Evolutionary conservation across 2,797 vertebrate species (phyloP).

Genomic region (Selene dorsalis): DNA sequence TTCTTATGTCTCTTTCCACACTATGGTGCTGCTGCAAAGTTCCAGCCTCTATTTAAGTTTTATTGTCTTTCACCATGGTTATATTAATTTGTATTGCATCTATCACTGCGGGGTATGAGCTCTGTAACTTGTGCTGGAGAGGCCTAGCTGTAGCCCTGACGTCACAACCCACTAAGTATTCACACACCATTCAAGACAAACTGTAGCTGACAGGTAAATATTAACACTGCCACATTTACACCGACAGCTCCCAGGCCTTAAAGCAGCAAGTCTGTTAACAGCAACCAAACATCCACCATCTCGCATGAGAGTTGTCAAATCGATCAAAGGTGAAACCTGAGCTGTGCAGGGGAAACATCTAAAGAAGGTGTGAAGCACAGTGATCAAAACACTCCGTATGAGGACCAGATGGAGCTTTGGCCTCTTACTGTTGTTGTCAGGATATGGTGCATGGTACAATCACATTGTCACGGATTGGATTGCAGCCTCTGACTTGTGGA

Average conservation of each 20-base stretch:
- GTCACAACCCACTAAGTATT: neutral
- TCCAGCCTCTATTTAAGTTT: neutral
- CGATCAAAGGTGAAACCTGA: conserved; percentile 43
- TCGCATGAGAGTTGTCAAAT: conserved; percentile 21
- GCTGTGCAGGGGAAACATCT: conserved; percentile 2
- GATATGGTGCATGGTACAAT: neutral
- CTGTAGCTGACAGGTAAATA: conserved; percentile 5
- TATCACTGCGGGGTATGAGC: neutral
- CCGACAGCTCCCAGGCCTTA: conserved; percentile 36
- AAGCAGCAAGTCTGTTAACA: conserved; percentile 47
- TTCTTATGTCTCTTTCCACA: neutral
- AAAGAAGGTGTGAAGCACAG: conserved; percentile 36
- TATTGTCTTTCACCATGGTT: neutral
- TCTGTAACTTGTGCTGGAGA: neutral
- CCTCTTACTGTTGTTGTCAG: neutral
- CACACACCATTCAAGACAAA: conserved; percentile 4
- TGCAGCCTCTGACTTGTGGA: neutral
- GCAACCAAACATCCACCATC: conserved; percentile 9
- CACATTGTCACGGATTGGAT: neutral
- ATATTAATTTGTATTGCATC: neutral
- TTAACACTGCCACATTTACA: conserved; percentile 1
- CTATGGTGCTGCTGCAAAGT: neutral
- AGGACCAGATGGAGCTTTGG: neutral
- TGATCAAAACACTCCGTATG: conserved; percentile 11
- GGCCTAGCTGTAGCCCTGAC: neutral